Conservation (phyloP, 2,797 vertebrate genomes). For the Aldrovandia affinis region DNA sequence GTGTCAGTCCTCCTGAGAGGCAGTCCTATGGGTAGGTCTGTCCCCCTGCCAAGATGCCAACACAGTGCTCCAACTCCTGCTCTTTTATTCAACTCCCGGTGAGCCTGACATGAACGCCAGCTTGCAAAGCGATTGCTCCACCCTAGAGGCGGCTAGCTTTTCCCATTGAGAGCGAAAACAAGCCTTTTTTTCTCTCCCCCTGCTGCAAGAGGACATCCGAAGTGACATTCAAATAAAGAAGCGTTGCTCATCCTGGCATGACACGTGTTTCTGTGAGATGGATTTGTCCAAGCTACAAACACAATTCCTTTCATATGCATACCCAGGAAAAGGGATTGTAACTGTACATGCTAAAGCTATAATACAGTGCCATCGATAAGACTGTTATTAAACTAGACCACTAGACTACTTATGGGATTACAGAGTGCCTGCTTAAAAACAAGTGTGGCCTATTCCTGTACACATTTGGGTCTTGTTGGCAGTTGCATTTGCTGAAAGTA, state of each 20-base stretch:
- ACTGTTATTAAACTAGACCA: too few relatives aligned
- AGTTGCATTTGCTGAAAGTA: too few relatives aligned
- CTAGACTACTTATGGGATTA: too few relatives aligned
- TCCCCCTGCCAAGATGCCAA: slow-evolving; percentile 5
- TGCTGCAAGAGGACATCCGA: slow-evolving; percentile 57
- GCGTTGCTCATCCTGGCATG: neutral
- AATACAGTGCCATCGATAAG: too few relatives aligned
- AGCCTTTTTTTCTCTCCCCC: slow-evolving; percentile 53
- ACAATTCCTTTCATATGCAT: neutral
- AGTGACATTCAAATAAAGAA: neutral
- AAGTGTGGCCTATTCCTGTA: too few relatives aligned
- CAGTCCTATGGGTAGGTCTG: slow-evolving; percentile 40
- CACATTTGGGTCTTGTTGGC: too few relatives aligned
- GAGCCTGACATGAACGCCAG: slow-evolving; percentile 44
- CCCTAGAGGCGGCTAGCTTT: slow-evolving; percentile 49
- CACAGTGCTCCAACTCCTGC: slow-evolving; percentile 48
- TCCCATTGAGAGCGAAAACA: slow-evolving; percentile 52
- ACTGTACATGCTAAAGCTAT: neutral
- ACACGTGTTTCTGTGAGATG: neutral
- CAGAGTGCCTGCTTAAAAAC: too few relatives aligned
- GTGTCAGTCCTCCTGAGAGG: neutral
- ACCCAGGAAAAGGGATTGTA: neutral
- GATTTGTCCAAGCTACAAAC: neutral
- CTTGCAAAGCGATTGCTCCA: slow-evolving; percentile 52
- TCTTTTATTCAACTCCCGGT: slow-evolving; percentile 63